A percentile compares a stretch with the other conserved stretches of the same genome.
phyloP scores from a whole-genome alignment of 2,113 vertebrate species.

The Chloebia gouldiae region DNA sequence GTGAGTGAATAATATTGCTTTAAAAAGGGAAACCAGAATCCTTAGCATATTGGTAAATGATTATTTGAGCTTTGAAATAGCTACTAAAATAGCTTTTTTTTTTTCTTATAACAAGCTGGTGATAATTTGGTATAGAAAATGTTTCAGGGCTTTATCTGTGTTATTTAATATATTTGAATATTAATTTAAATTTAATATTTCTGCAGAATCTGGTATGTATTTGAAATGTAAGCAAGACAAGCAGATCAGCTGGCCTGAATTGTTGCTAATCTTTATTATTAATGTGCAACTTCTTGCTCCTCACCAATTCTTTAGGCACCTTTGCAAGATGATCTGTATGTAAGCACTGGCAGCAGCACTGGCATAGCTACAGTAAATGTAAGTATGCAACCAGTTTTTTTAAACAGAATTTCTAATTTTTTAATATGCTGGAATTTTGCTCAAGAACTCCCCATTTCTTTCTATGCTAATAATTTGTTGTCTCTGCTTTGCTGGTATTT shows the following conservation, averaged over 20 bases:
- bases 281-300: neutral
- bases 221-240: neutral
- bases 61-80: neutral
- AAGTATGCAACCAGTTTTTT: slow-evolving; percentile 15
- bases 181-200: neutral
- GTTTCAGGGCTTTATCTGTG: neutral
- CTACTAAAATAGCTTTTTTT: neutral
- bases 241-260: neutral
- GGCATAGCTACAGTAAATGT: slow-evolving; percentile 88
- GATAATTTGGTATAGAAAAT: neutral
- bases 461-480: neutral
- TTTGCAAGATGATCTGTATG: slow-evolving; percentile 72
- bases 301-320: slow-evolving; percentile 52
- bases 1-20: slow-evolving; percentile 53
- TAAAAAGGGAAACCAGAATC: neutral
- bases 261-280: neutral
- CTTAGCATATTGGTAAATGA: neutral
- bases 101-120: neutral
- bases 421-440: neutral
- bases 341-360: slow-evolving; percentile 77
- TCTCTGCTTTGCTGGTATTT: neutral
- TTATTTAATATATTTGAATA: neutral
- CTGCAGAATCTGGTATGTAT: neutral
- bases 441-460: neutral
- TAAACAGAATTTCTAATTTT: neutral